Conservation (phyloP, 1,140 invertebrate species). For the Brachystomella parvula region DNA sequence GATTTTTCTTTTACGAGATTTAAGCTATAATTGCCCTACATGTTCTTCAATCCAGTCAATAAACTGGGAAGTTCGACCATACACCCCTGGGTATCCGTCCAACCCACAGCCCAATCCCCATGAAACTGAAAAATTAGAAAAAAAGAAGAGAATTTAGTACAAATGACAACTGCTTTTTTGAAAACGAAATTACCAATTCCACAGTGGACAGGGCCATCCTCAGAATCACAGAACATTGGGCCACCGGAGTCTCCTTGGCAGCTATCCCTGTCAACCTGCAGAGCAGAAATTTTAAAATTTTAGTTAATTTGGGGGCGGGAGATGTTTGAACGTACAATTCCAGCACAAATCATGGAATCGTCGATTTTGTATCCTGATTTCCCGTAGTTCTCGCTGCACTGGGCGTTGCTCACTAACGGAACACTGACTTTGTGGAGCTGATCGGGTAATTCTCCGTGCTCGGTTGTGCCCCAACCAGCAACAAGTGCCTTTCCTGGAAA, state of each 20-base stretch:
- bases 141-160: not conserved
- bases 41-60: not conserved
- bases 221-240: not conserved
- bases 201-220: not conserved
- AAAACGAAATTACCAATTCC: slow-evolving; percentile 3
- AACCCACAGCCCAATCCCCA: not conserved
- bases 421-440: not conserved
- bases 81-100: not conserved
- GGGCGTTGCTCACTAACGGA: not conserved
- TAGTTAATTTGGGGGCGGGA: not conserved
- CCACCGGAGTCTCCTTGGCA: slow-evolving; percentile 8
- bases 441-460: not conserved
- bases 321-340: not conserved
- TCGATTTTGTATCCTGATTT: not conserved
- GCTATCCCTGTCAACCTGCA: not conserved
- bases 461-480: not conserved
- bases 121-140: not conserved
- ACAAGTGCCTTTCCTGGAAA: not conserved
- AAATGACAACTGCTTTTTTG: not conserved
- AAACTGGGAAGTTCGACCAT: not conserved
- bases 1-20: too few relatives aligned
- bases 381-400: not conserved
- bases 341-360: not conserved
- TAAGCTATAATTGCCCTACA: too few relatives aligned
- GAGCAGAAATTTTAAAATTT: not conserved